A percentile compares a stretch with the other conserved stretches of the same genome.
phyloP scores from a whole-genome alignment of 2,113 vertebrate genomes.

The Bagarius yarrelli region DNA sequence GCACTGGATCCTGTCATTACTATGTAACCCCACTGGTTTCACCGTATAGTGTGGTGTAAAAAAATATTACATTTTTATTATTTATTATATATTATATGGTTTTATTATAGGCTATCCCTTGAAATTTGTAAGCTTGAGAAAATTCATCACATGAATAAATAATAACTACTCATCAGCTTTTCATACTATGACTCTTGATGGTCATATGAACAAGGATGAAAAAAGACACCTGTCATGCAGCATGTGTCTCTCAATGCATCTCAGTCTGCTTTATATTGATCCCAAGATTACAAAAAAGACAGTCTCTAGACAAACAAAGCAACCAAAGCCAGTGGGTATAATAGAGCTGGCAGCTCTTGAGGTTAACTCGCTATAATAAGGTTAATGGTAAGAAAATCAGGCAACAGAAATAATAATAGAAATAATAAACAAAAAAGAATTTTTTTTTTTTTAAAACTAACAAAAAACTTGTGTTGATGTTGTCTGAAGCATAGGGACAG shows the following conservation, averaged over 20 bases:
- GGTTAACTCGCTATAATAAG: not conserved
- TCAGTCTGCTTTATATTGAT: not conserved
- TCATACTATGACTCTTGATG: too few species aligned
- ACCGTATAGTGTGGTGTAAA: too few species aligned
- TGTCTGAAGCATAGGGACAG: not conserved
- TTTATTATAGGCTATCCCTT: too few species aligned
- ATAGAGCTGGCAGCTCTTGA: not conserved
- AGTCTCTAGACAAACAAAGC: not conserved
- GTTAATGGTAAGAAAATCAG: not conserved
- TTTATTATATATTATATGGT: too few species aligned
- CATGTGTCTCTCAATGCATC: not conserved
- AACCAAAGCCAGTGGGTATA: not conserved
- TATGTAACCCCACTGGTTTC: too few species aligned
- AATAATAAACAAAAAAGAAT: too few species aligned
- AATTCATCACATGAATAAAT: too few species aligned
- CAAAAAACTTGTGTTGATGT: not conserved
- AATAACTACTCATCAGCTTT: not conserved
- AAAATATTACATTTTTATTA: too few species aligned
- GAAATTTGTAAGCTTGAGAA: too few species aligned
- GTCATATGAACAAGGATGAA: not conserved
- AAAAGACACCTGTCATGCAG: not conserved
- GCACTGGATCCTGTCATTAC: too few species aligned
- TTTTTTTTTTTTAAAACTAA: too few species aligned
- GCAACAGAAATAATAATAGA: too few species aligned
- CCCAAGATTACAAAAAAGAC: not conserved